Percentiles rank a stretch among this genome's conserved stretches.
These are phyloP conservation scores for Cryptoprocta ferox DNA, from an alignment of 2,797 vertebrate species.

Conservation along the genomic window DNA sequence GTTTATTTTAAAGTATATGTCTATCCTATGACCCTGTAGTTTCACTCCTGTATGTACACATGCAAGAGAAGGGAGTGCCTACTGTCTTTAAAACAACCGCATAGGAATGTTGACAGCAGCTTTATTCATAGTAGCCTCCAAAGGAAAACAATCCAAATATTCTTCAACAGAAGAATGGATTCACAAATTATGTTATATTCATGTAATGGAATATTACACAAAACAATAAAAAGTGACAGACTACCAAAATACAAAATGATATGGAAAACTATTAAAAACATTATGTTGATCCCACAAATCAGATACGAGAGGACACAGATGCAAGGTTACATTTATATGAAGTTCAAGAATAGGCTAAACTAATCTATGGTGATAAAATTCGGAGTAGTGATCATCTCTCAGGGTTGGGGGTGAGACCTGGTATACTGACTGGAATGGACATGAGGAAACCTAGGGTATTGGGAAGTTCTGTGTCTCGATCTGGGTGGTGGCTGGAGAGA, in stretches of 20 bases:
- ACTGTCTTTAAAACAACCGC: not conserved
- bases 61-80: not conserved
- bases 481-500: not conserved
- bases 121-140: not conserved
- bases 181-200: not conserved
- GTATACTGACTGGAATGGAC: not conserved
- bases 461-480: not conserved
- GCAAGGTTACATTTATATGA: not conserved
- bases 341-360: not conserved
- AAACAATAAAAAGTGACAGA: slow-evolving; percentile 4
- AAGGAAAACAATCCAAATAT: not conserved
- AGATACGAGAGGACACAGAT: not conserved
- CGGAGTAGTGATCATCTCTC: not conserved
- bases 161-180: slow-evolving; percentile 4
- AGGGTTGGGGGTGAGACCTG: too few relatives aligned
- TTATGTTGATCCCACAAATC: not conserved
- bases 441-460: not conserved
- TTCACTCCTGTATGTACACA: not conserved
- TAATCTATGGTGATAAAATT: not conserved
- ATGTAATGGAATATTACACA: not conserved
- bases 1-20: slow-evolving; percentile 37
- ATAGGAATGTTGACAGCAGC: not conserved
- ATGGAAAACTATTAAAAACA: slow-evolving; percentile 14
- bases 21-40: not conserved
- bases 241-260: not conserved